Conservation (phyloP, 1,140 invertebrate genomes). For the Drosophila erecta region DNA sequence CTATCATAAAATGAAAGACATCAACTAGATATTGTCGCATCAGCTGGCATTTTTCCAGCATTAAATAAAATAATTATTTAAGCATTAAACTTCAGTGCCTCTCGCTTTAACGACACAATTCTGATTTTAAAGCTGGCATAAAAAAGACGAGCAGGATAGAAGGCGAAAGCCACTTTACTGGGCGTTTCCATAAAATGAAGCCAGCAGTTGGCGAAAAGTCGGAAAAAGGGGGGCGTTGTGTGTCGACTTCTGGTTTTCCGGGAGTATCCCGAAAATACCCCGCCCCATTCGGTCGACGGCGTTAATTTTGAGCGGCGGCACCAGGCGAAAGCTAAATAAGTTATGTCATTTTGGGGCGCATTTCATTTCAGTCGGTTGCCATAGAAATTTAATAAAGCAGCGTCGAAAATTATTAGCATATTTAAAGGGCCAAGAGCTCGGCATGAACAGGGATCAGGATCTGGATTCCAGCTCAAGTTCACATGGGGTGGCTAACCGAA, state of each 20-base stretch:
- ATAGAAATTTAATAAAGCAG: slow-evolving; percentile 80
- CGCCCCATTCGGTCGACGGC: slow-evolving; percentile 16
- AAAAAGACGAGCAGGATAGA: slow-evolving; percentile 34
- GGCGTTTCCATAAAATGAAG: slow-evolving; percentile 50
- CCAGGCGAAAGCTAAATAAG: slow-evolving; percentile 70
- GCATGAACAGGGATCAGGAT: slow-evolving; percentile 37
- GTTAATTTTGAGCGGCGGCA: slow-evolving; percentile 62
- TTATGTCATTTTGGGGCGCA: slow-evolving; percentile 70
- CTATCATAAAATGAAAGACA: background rate
- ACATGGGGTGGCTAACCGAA: slow-evolving; percentile 29
- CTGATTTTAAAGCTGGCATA: slow-evolving; percentile 60
- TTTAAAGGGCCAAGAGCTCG: slow-evolving; percentile 52
- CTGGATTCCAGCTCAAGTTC: slow-evolving; percentile 9
- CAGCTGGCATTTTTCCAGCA: background rate
- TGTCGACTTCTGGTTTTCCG: slow-evolving; percentile 30
- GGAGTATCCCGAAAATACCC: background rate
- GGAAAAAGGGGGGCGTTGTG: slow-evolving; percentile 9
- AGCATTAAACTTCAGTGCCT: slow-evolving; percentile 56
- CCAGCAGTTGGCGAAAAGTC: slow-evolving; percentile 11
- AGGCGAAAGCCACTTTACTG: slow-evolving; percentile 40
- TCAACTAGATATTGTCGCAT: slow-evolving; percentile 18
- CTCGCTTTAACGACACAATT: slow-evolving; percentile 59
- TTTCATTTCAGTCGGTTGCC: slow-evolving; percentile 68
- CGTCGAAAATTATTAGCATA: slow-evolving; percentile 77
- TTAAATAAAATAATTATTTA: slow-evolving; percentile 63